Percentiles rank a stretch among this genome's conserved stretches.
These are phyloP conservation scores for Sinosuthora webbiana DNA, from an alignment of 2,113 vertebrate species.

Conservation along the genomic window DNA sequence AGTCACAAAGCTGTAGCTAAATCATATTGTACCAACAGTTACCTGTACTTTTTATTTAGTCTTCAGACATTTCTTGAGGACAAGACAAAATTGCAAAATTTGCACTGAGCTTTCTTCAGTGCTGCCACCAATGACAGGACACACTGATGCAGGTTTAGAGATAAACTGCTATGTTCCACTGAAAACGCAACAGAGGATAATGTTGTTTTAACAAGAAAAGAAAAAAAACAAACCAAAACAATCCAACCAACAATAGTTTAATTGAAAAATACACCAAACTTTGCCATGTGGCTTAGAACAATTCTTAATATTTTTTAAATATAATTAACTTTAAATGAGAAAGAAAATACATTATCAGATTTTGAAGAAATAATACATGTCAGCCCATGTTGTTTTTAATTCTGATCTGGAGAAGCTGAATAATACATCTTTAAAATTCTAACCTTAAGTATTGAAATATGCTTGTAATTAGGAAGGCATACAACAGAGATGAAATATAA, in stretches of 20 bases:
- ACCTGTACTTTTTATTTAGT: background rate
- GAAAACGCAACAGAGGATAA: background rate
- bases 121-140: background rate
- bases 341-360: background rate
- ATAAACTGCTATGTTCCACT: background rate
- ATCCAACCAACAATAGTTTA: background rate
- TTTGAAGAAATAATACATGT: background rate
- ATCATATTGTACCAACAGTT: background rate
- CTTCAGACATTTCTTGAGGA: background rate
- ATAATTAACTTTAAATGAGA: background rate
- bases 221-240: background rate
- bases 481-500: slow-evolving; percentile 26
- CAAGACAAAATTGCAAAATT: background rate
- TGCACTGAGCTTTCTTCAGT: background rate
- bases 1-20: background rate
- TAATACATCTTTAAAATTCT: background rate
- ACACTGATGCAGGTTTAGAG: background rate
- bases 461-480: slow-evolving; percentile 13
- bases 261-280: background rate
- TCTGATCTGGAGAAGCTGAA: background rate
- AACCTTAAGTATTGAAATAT: background rate
- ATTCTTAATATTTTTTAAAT: background rate
- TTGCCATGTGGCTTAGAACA: background rate
- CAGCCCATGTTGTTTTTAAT: background rate
- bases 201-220: background rate